Evolutionary conservation across 1,140 invertebrate genomes (phyloP), one percentile per base, ranked within the genome.

Genomic region (Aphelinus certus): DNA sequence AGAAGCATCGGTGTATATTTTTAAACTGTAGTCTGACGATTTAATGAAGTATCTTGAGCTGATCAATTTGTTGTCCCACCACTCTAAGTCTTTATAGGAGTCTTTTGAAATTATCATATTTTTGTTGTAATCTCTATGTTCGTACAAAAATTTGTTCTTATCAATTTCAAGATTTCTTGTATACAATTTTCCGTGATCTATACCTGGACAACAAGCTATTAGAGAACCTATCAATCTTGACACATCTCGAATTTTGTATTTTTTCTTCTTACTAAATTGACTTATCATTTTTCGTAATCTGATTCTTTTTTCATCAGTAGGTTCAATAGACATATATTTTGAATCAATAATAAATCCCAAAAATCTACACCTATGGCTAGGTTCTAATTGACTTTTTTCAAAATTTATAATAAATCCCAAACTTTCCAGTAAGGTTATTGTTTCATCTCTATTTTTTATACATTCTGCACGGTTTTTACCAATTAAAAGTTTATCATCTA

Each of bases 91-190:
- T 1, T 26, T 9, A 45, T 56, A n/a, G 7, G 73, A n/a, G 1
- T 9, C 63, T 55, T 56, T 56, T 53, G 77, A 62, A 45, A 74
- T 66, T 3, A 45, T 46, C 58, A 75, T 75, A 58, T 58, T 43
- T 49, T 45, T 48, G 1, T 68, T 61, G 51, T 77, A 79, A 61
- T 75, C 56, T 51, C 76, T 56, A n/a, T 60, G n/a, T 2, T 62
- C 3, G 7, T 64, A 56, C 5, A 78, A 58, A 2, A 62, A 57
- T 7, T 62, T 2, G 10, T 56, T 71, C 75, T 81, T 80, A 7
- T 71, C 57, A 71, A 70, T 75, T 73, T 82, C 80, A 7, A 82
- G 10, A 1, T 46, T 45, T 49, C 78, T 82, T 0, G 76, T 81
- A 62, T 80, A 79, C 46, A 81, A 42, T 67, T 72, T 76, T 3